A percentile compares a stretch with the other conserved stretches of the same genome.
Conservation (phyloP, 1,140 invertebrate genomes). For the Tetraneura akinire region DNA sequence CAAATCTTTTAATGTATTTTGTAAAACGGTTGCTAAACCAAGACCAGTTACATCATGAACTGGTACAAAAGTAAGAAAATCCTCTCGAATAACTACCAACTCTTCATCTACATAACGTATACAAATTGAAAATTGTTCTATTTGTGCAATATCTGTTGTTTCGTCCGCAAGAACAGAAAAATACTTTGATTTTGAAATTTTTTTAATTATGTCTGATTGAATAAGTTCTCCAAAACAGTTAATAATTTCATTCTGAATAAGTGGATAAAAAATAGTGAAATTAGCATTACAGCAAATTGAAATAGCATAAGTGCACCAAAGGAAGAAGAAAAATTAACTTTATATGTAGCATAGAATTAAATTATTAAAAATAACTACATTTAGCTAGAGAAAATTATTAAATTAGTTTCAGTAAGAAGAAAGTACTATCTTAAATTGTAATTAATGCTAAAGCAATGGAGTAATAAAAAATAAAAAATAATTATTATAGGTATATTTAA, state of each 20-base stretch:
- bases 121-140: constrained; percentile 55
- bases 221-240: constrained; percentile 52
- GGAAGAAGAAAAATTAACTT: background rate
- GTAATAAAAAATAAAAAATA: background rate
- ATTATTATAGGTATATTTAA: too few species aligned
- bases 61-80: background rate
- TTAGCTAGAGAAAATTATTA: background rate
- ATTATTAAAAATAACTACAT: constrained; percentile 1
- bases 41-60: background rate
- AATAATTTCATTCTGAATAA: constrained; percentile 54
- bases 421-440: background rate
- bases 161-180: constrained; percentile 54
- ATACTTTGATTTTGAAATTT: constrained; percentile 52
- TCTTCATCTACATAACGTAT: background rate
- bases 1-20: constrained; percentile 7
- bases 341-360: constrained; percentile 3
- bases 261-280: constrained; percentile 53
- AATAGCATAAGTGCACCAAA: background rate
- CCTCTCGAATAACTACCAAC: background rate
- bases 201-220: constrained; percentile 50
- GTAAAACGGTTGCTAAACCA: constrained; percentile 11
- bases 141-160: constrained; percentile 53
- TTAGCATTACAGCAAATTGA: constrained; percentile 48
- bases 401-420: background rate
- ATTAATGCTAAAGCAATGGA: constrained; percentile 4